Conservation (phyloP, 2,797 vertebrate species). For the Heliangelus exortis region DNA sequence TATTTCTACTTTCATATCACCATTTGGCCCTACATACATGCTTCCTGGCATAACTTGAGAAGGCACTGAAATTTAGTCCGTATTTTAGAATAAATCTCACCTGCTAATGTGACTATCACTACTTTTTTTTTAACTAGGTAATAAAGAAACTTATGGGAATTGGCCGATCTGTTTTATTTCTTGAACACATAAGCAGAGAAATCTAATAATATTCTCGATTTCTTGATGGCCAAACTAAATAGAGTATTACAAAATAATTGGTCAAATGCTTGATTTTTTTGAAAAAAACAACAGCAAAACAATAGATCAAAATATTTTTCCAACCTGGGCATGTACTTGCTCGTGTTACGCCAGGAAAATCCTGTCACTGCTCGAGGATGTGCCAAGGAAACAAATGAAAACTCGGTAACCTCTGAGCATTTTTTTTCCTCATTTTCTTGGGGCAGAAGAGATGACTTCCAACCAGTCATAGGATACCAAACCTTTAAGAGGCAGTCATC, state of each 20-base stretch:
- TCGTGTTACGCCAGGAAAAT: constrained; percentile 86
- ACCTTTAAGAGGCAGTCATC: constrained; percentile 97
- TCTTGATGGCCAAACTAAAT: background rate
- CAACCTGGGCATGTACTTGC: constrained; percentile 87
- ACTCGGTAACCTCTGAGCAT: constrained; percentile 73
- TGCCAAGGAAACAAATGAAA: constrained; percentile 85
- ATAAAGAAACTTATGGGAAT: background rate
- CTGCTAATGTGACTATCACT: background rate
- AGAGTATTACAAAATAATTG: background rate
- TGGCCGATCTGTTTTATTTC: background rate
- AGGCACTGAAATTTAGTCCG: background rate
- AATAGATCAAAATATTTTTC: constrained; percentile 11
- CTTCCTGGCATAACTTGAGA: background rate
- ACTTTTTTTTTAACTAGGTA: background rate
- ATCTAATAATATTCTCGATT: background rate
- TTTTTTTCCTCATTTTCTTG: constrained; percentile 86
- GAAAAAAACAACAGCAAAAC: background rate
- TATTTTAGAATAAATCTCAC: background rate
- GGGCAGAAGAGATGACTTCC: constrained; percentile 93
- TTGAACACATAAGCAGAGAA: background rate
- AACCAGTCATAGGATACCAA: constrained; percentile 95
- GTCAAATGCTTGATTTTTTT: background rate
- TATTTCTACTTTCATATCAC: background rate
- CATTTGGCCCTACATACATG: background rate
- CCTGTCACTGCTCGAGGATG: constrained; percentile 85